Percentiles rank a stretch among this genome's conserved stretches.
Conservation (phyloP, 2,113 vertebrate genomes). For the Otis tarda region DNA sequence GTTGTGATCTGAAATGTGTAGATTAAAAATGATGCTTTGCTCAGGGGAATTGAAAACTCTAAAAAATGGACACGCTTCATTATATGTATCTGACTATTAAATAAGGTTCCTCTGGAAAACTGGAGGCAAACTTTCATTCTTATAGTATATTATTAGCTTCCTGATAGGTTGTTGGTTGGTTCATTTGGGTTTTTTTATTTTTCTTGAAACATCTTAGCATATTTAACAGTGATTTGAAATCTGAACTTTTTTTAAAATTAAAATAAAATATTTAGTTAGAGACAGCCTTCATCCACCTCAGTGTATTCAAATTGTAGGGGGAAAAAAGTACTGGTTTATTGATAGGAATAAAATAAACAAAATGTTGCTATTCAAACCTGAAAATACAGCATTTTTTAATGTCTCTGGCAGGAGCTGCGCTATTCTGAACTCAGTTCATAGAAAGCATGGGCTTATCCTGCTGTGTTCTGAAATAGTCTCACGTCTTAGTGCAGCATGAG, state of each 20-base stretch:
- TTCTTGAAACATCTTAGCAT: not conserved
- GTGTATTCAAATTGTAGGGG: not conserved
- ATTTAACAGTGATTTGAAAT: not conserved
- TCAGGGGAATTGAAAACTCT: not conserved
- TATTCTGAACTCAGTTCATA: not conserved
- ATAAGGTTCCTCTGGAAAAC: not conserved
- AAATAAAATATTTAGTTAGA: not conserved
- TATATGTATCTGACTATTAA: fast-evolving
- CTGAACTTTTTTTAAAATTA: not conserved
- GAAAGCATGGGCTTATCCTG: not conserved
- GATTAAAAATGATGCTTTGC: not conserved
- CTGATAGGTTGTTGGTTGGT: not conserved
- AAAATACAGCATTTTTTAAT: not conserved
- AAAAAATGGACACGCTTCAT: not conserved
- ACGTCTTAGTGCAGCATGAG: fast-evolving
- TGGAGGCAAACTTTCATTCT: not conserved
- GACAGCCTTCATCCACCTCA: not conserved
- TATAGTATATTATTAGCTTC: not conserved
- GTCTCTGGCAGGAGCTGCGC: not conserved
- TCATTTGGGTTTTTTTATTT: no score
- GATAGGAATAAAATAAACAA: not conserved
- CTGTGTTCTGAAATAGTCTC: not conserved
- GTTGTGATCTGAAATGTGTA: not conserved
- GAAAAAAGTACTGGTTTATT: not conserved
- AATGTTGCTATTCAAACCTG: not conserved